Evolutionary conservation across 2,797 vertebrate species (phyloP).

Genomic region (Smutsia gigantea): DNA sequence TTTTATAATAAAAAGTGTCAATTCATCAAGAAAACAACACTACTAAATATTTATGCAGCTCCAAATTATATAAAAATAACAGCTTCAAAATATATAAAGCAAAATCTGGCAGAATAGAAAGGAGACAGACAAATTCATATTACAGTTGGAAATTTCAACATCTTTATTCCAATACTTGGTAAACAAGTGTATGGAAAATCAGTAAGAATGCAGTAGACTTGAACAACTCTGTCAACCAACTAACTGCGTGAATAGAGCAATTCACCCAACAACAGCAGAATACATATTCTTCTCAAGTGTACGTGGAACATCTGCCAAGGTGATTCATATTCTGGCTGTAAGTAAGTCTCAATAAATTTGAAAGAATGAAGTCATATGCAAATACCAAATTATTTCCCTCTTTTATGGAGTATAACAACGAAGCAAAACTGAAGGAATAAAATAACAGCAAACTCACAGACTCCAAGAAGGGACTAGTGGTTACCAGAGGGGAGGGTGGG

Average conservation of each 20-base stretch:
- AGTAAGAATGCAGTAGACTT: neutral
- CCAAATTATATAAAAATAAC: neutral
- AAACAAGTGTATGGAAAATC: neutral
- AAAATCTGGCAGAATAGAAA: neutral
- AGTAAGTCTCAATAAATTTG: neutral
- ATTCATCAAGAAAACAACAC: neutral
- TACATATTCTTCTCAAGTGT: neutral
- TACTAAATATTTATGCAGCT: neutral
- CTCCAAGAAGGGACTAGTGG: too few relatives aligned
- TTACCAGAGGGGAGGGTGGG: too few relatives aligned
- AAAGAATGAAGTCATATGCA: neutral
- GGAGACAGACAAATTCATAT: neutral
- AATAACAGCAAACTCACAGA: too few relatives aligned
- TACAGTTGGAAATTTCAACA: neutral
- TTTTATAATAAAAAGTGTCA: neutral
- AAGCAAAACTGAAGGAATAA: too few relatives aligned
- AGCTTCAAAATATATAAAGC: neutral
- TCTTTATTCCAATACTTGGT: neutral
- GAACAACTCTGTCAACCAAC: neutral
- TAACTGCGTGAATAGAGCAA: neutral
- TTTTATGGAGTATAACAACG: too few relatives aligned
- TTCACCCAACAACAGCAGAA: neutral
- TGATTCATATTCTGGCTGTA: neutral
- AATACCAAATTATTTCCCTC: too few relatives aligned
- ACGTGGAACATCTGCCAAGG: neutral